Evolutionary conservation across 2,888 invertebrate species (phyloP).

Genomic region (Thumatha senex): DNA sequence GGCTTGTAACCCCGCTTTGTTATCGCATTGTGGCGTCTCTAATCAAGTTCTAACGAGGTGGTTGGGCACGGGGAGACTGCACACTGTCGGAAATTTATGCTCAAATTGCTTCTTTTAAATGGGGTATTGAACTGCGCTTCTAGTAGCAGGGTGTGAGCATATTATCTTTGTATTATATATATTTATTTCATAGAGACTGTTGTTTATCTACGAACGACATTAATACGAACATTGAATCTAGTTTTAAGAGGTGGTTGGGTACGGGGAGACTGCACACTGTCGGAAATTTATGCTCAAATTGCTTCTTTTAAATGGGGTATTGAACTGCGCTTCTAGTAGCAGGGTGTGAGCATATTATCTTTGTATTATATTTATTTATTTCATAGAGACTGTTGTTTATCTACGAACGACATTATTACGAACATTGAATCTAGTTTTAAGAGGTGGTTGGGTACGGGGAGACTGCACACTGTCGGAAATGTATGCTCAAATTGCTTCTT

Average conservation of each 20-base stretch:
- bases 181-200: too few species aligned
- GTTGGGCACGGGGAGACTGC: constrained; percentile 31
- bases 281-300: constrained; percentile 6
- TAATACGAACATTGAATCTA: too few species aligned
- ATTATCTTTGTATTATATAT: background rate
- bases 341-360: background rate
- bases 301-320: background rate
- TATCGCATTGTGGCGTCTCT: constrained; percentile 60
- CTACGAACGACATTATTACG: too few species aligned
- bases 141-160: background rate
- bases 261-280: constrained; percentile 34
- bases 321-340: background rate
- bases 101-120: constrained; percentile 8
- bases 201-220: too few species aligned
- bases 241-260: constrained; percentile 57
- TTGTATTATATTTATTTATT: too few species aligned
- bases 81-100: constrained; percentile 21
- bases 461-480: constrained; percentile 27
- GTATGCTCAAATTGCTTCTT: constrained; percentile 10
- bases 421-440: constrained; percentile 71
- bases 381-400: too few species aligned
- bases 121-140: background rate
- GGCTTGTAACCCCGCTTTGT: constrained; percentile 42
- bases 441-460: constrained; percentile 45
- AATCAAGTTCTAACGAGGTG: constrained; percentile 68